Conservation (phyloP, 1,140 invertebrate species). For the Tribolium castaneum region DNA sequence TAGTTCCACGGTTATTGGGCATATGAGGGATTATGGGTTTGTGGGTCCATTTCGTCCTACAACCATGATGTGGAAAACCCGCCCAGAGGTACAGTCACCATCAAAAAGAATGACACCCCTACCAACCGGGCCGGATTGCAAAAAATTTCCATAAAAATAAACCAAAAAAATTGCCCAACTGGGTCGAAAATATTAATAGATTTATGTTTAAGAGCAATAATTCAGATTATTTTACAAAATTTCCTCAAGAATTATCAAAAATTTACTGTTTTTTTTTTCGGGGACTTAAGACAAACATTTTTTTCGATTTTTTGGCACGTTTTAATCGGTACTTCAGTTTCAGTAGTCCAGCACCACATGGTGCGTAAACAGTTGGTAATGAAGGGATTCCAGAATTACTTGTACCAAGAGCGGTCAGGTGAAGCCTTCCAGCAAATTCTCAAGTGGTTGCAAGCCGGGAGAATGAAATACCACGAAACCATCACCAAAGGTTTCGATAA, state of each 20-base stretch:
- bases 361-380: slow-evolving; percentile 69
- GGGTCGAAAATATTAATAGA: too few relatives aligned
- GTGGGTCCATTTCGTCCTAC: slow-evolving; percentile 75
- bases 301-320: too few relatives aligned
- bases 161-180: too few relatives aligned
- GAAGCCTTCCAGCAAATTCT: slow-evolving; percentile 71
- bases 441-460: slow-evolving; percentile 70
- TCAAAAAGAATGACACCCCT: too few relatives aligned
- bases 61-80: slow-evolving; percentile 63
- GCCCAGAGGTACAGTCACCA: too few relatives aligned
- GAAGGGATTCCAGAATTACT: slow-evolving; percentile 70
- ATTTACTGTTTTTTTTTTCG: too few relatives aligned
- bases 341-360: slow-evolving; percentile 64
- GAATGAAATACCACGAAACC: slow-evolving; percentile 73
- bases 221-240: too few relatives aligned
- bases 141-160: too few relatives aligned
- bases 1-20: slow-evolving; percentile 69
- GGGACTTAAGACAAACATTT: too few relatives aligned
- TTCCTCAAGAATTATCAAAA: too few relatives aligned
- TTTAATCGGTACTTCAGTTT: slow-evolving; percentile 42
- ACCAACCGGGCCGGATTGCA: too few relatives aligned
- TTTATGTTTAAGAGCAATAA: too few relatives aligned
- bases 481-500: slow-evolving; percentile 75
- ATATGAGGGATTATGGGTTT: slow-evolving; percentile 75
- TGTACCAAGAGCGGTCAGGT: slow-evolving; percentile 66